A percentile compares a stretch with the other conserved stretches of the same genome.
Conservation (phyloP, 1,140 invertebrate species). For the Pseudomyrmex pallidus region DNA sequence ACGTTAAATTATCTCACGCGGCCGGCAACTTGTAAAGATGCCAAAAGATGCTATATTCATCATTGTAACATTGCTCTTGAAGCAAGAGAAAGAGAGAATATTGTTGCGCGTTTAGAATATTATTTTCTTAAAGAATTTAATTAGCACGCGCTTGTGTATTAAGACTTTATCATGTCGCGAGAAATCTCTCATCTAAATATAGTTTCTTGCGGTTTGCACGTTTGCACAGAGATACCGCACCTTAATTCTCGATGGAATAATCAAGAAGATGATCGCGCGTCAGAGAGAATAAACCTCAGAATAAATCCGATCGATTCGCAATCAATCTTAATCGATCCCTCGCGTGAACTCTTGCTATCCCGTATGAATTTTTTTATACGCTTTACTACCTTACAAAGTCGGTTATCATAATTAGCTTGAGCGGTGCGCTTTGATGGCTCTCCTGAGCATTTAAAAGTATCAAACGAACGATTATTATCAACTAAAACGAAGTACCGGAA, state of each 20-base stretch:
- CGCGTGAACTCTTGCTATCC: background rate
- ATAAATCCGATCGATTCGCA: background rate
- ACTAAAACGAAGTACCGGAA: background rate
- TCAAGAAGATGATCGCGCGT: conserved; percentile 4
- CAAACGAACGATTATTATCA: background rate
- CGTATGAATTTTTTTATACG: background rate
- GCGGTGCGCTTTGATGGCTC: background rate
- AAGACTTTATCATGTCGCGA: conserved; percentile 18
- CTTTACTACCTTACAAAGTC: conserved; percentile 4
- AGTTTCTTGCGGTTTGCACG: background rate
- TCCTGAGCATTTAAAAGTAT: conserved; percentile 10
- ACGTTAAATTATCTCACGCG: conserved; percentile 69
- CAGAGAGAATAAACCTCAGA: background rate
- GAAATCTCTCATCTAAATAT: conserved; percentile 31
- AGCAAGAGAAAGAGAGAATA: no score
- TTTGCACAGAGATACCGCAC: background rate
- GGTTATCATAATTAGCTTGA: background rate
- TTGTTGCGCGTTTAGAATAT: background rate
- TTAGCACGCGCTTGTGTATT: conserved; percentile 44
- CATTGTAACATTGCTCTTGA: no score
- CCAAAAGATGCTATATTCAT: background rate
- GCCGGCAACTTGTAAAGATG: conserved; percentile 41
- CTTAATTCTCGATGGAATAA: conserved; percentile 28
- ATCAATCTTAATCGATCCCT: conserved; percentile 37
- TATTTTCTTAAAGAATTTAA: conserved; percentile 44